Percentiles rank a stretch among this genome's conserved stretches.
phyloP scores from a whole-genome alignment of 2,888 invertebrate genomes.

The Amitus sp. region DNA sequence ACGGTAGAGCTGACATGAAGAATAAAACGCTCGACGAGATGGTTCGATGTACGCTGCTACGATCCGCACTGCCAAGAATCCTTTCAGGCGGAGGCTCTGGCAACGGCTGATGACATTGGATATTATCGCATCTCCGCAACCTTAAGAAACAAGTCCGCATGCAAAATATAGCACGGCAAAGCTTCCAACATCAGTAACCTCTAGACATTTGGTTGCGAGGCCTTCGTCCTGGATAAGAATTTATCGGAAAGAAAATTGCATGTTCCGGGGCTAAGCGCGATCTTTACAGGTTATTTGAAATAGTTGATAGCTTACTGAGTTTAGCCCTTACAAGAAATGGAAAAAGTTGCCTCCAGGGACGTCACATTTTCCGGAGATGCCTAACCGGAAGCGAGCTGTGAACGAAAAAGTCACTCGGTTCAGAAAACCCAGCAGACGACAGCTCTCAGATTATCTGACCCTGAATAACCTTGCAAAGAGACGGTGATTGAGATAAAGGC shows the following conservation, averaged over 20 bases:
- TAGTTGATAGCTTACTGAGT: constrained; percentile 32
- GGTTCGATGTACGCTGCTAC: constrained; percentile 30
- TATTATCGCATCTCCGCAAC: constrained; percentile 36
- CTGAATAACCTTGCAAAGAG: too few species aligned
- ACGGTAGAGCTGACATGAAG: too few species aligned
- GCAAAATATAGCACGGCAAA: constrained; percentile 28
- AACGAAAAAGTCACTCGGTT: too few species aligned
- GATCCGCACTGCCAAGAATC: constrained; percentile 34
- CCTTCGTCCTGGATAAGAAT: constrained; percentile 22
- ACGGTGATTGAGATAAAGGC: too few species aligned
- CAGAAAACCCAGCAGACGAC: not conserved
- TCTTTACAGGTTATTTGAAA: constrained; percentile 34
- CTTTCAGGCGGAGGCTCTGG: constrained; percentile 45
- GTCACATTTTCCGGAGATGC: constrained; percentile 12
- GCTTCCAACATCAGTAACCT: constrained; percentile 26
- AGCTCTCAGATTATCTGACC: too few species aligned
- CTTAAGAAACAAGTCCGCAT: constrained; percentile 28
- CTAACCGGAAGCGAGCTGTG: too few species aligned
- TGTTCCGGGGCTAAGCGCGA: constrained; percentile 22
- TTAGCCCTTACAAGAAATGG: constrained; percentile 22
- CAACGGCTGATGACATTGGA: constrained; percentile 36
- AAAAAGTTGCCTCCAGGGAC: constrained; percentile 25
- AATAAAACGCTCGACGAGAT: constrained; percentile 19
- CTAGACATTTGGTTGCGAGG: constrained; percentile 27
- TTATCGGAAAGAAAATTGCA: constrained; percentile 30